A percentile compares a stretch with the other conserved stretches of the same genome.
Evolutionary conservation across 23 tunicate genomes (phyloP).

Genomic region (Trididemnum clinides): DNA sequence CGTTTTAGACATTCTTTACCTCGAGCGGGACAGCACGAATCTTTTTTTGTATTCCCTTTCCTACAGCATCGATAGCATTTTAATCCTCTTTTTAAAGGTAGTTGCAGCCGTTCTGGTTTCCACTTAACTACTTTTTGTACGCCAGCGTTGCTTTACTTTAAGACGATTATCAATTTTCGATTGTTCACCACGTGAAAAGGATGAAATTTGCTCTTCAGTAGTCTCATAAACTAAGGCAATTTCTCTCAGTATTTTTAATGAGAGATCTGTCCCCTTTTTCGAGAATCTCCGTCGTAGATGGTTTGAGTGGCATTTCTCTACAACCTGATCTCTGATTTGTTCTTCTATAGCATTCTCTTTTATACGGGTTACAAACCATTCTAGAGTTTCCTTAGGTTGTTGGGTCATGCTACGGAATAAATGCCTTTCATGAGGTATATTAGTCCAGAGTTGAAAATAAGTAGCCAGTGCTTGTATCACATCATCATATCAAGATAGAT

Average conservation of each 20-base stretch:
- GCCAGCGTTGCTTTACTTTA: no score
- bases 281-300: not conserved
- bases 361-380: not conserved
- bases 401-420: not conserved
- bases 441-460: no score
- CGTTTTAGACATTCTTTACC: not conserved
- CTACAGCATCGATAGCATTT: not conserved
- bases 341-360: not conserved
- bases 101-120: no score
- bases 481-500: no score
- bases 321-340: not conserved
- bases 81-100: not conserved
- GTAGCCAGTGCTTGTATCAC: no score
- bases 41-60: not conserved
- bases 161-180: no score
- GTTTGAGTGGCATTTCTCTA: not conserved
- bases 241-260: not conserved
- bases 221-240: not conserved
- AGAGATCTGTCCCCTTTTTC: not conserved
- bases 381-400: not conserved
- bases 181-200: no score
- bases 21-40: not conserved
- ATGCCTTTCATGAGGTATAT: slow-evolving; percentile 1
- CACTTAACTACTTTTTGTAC: no score
- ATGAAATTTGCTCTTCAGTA: not conserved